Evolutionary conservation across 1,140 invertebrate species (phyloP).

Genomic region (Eulimnadia texana): DNA sequence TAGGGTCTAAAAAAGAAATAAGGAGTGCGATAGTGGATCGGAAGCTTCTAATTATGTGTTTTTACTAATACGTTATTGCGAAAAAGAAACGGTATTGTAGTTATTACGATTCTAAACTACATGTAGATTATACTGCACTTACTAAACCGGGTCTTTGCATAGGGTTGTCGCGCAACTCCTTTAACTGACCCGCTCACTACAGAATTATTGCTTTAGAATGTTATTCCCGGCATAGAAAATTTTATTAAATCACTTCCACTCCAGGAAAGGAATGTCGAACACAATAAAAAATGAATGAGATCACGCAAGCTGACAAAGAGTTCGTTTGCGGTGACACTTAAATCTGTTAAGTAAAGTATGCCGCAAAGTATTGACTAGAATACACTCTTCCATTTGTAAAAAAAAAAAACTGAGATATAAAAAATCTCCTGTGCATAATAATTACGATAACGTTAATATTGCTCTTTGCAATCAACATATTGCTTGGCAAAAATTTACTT

Average conservation of each 20-base stretch:
- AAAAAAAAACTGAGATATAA: not conserved
- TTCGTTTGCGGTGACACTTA: too few relatives aligned
- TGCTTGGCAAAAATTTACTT: too few relatives aligned
- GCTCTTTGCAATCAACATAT: too few relatives aligned
- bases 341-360: not conserved
- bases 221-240: constrained; percentile 1
- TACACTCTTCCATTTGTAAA: not conserved
- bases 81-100: too few relatives aligned
- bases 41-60: not conserved
- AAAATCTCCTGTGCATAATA: not conserved
- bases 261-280: too few relatives aligned
- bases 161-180: not conserved
- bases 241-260: not conserved
- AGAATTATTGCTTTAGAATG: constrained; percentile 13
- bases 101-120: not conserved
- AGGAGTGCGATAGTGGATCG: not conserved
- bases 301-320: too few relatives aligned
- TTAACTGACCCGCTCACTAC: not conserved
- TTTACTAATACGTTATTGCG: not conserved
- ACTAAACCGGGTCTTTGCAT: not conserved
- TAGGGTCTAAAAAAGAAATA: not conserved
- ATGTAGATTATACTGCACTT: not conserved
- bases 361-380: not conserved
- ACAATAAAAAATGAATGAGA: not conserved
- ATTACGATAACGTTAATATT: too few relatives aligned